phyloP scores from a whole-genome alignment of 2,888 invertebrate species.

The Hedychridium roseum region DNA sequence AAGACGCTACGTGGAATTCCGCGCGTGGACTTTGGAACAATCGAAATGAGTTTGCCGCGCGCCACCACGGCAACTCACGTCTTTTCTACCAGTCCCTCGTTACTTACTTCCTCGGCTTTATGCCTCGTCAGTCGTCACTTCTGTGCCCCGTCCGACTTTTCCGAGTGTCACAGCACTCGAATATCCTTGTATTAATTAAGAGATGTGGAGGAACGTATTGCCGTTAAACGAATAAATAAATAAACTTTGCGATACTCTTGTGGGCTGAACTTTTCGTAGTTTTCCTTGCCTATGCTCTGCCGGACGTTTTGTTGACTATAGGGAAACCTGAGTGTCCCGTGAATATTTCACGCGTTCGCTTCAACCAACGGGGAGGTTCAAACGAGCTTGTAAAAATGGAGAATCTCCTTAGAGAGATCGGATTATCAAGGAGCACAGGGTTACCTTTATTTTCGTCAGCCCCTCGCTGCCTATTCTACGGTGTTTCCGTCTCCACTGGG shows the following conservation, averaged over 20 bases:
- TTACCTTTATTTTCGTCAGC: conserved; percentile 1
- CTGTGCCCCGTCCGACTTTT: no score
- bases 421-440: conserved; percentile 28
- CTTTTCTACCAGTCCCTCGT: conserved; percentile 5
- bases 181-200: no score
- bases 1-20: no score
- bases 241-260: no score
- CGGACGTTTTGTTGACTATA: background rate
- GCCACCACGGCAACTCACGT: background rate
- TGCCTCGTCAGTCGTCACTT: no score
- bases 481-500: conserved; percentile 8
- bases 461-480: background rate
- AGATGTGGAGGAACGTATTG: no score
- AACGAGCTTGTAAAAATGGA: conserved; percentile 40
- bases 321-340: conserved; percentile 39
- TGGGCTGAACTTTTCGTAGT: no score
- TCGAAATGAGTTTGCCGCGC: conserved; percentile 12
- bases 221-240: no score
- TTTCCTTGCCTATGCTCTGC: no score
- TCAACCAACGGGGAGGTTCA: conserved; percentile 26
- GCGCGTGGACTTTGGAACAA: conserved; percentile 19
- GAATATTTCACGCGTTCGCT: conserved; percentile 38
- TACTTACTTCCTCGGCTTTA: no score
- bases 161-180: no score
- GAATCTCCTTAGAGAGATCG: conserved; percentile 37